Evolutionary conservation across 1,140 invertebrate genomes (phyloP).

Genomic region (Stenopsyche tienmushanensis): DNA sequence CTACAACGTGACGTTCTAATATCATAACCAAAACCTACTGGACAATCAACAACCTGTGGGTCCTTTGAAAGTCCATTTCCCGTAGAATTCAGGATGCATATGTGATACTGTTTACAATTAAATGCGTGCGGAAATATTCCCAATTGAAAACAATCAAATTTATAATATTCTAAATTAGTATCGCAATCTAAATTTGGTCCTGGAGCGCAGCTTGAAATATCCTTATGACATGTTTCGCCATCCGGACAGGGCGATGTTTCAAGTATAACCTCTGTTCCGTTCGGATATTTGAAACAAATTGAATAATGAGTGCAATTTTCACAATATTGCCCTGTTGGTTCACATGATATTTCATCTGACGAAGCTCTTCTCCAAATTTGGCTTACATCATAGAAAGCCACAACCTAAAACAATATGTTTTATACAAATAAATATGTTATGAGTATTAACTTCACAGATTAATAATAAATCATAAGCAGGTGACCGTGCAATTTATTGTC

Average conservation of each 20-base stretch:
- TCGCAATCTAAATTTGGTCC: conserved; percentile 19
- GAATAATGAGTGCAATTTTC: not conserved
- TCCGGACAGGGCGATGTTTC: not conserved
- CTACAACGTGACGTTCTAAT: not conserved
- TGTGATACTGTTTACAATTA: conserved; percentile 50
- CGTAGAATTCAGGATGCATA: conserved; percentile 39
- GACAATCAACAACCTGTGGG: not conserved
- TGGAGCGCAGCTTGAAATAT: conserved; percentile 17
- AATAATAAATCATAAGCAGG: too few relatives aligned
- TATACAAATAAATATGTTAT: too few relatives aligned
- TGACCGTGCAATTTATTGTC: too few relatives aligned
- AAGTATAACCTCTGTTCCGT: not conserved
- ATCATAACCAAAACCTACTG: conserved; percentile 2
- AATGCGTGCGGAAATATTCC: conserved; percentile 50
- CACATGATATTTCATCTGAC: not conserved
- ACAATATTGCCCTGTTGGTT: not conserved
- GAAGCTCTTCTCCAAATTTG: too few relatives aligned
- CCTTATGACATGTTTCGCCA: not conserved
- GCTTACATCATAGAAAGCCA: too few relatives aligned
- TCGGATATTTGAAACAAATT: not conserved
- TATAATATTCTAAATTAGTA: not conserved
- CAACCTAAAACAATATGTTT: too few relatives aligned
- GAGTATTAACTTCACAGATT: too few relatives aligned
- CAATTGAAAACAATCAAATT: conserved; percentile 1
- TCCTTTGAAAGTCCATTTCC: not conserved